phyloP scores from a whole-genome alignment of 1,140 invertebrate species.

The Drosophila santomea region DNA sequence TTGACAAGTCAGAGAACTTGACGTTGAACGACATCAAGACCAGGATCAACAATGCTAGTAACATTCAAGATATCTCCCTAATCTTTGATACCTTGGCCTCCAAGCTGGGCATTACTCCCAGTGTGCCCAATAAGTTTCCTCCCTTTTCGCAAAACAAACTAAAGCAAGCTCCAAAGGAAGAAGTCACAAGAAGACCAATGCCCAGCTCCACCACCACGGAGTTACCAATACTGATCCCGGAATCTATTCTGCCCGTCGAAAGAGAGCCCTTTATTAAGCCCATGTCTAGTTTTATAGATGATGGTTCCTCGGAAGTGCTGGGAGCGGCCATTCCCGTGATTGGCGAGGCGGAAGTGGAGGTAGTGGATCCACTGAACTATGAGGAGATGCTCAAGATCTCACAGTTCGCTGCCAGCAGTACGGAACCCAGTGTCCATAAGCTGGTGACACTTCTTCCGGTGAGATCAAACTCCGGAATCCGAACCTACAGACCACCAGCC shows the following conservation, averaged over 20 bases:
- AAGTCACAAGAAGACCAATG: slow-evolving; percentile 42
- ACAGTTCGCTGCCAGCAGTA: slow-evolving; percentile 61
- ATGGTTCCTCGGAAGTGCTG: slow-evolving; percentile 62
- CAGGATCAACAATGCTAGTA: slow-evolving; percentile 80
- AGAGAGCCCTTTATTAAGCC: slow-evolving; percentile 75
- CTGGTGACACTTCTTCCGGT: slow-evolving; percentile 81
- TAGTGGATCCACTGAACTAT: slow-evolving; percentile 81
- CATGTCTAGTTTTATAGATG: slow-evolving; percentile 77
- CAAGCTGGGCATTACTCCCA: slow-evolving; percentile 81
- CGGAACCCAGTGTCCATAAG: slow-evolving; percentile 65
- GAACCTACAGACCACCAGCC: slow-evolving; percentile 67
- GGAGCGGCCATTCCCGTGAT: slow-evolving; percentile 76
- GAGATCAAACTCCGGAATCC: slow-evolving; percentile 81
- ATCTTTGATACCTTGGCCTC: slow-evolving; percentile 84
- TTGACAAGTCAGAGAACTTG: slow-evolving; percentile 72
- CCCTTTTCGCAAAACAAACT: slow-evolving; percentile 81
- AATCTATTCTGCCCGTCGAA: slow-evolving; percentile 47
- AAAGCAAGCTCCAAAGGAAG: slow-evolving; percentile 64
- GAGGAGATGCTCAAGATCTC: slow-evolving; percentile 80
- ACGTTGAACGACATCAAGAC: slow-evolving; percentile 76
- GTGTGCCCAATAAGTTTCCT: slow-evolving; percentile 70
- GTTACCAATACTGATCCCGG: slow-evolving; percentile 5
- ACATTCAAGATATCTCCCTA: slow-evolving; percentile 82
- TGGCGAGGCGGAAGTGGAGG: slow-evolving; percentile 82
- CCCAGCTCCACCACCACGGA: slow-evolving; percentile 40